Evolutionary conservation across 2,113 vertebrate genomes (phyloP), one percentile per base, ranked within the genome.

Genomic region (Microtus montanus): DNA sequence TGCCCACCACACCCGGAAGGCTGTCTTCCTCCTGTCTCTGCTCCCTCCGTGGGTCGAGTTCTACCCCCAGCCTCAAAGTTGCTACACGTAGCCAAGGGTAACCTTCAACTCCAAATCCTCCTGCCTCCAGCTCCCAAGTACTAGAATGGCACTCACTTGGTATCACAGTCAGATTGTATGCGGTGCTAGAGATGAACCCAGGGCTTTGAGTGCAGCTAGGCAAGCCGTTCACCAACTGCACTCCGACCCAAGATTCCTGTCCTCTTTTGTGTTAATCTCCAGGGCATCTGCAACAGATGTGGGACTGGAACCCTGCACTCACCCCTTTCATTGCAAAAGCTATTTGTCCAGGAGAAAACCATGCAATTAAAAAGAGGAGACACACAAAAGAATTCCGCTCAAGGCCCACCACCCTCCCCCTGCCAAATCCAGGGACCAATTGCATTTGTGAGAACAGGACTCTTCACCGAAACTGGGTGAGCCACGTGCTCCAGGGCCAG

Each of bases 401-500:
- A 52, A 58, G 28, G 87, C 73, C 64, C 58, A 52, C 93, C 96
- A 92, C 89, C 93, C 93, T 83, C 58, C 91, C 90, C 61, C 15
- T 24, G 86, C 87, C 96, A 93, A 24, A 97, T 96, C 94, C 96
- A 75, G 95, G 98, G 95, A 97, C 94, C 96, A 96, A 88, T 52
- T 79, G 83, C 97, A 96, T 97, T 97, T 97, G 93, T 82, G 61
- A 87, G 90, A 87, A 54, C 97, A 93, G 96, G 93, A 96, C 92
- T 95, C 84, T 28, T 26, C 58, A 49, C 83, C 74, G 89, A 96
- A 97, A 88, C 89, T 92, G 28, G 19, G 95, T 92, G 93, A 96
- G 95, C 97, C 96, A 94, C 79, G 95, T 95, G 80, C 94, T 90
- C 47, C 0, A 3, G 92, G 93, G 82, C 93, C 54, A 74, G 71